Conservation (phyloP, 2,797 vertebrate genomes). For the Squalus acanthias region DNA sequence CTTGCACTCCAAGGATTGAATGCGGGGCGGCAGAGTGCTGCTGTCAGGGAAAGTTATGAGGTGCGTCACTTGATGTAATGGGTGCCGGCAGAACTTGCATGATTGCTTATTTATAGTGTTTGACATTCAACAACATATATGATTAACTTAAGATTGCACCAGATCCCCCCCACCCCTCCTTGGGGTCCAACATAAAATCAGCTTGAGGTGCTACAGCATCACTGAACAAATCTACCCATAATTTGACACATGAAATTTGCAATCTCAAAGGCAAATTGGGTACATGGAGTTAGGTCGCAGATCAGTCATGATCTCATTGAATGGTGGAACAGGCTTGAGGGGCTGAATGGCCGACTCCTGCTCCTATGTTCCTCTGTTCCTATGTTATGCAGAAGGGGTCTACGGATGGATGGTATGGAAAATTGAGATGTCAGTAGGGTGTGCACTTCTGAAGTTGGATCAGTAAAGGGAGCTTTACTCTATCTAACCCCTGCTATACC, state of each 20-base stretch:
- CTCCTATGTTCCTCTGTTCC: too few species aligned
- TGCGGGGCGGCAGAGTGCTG: too few species aligned
- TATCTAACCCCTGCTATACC: background rate
- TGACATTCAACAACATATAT: background rate
- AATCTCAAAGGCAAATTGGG: background rate
- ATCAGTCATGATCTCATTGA: too few species aligned
- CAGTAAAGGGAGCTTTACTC: background rate
- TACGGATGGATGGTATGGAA: background rate
- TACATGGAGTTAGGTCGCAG: too few species aligned
- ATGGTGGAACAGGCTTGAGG: too few species aligned
- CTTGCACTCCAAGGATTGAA: too few species aligned
- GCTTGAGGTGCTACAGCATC: background rate
- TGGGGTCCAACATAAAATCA: background rate
- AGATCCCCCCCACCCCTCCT: background rate
- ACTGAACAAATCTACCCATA: background rate
- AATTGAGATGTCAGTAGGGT: background rate
- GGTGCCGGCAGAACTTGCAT: background rate
- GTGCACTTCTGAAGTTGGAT: background rate
- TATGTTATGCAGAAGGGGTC: background rate
- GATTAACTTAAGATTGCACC: background rate
- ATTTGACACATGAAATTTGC: background rate
- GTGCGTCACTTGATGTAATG: conserved; percentile 52
- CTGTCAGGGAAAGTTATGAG: conserved; percentile 94
- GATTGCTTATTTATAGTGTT: background rate
- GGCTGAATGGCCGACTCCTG: too few species aligned